Evolutionary conservation across 2,888 invertebrate genomes (phyloP).

Genomic region (Mimumesa dahlbomi): DNA sequence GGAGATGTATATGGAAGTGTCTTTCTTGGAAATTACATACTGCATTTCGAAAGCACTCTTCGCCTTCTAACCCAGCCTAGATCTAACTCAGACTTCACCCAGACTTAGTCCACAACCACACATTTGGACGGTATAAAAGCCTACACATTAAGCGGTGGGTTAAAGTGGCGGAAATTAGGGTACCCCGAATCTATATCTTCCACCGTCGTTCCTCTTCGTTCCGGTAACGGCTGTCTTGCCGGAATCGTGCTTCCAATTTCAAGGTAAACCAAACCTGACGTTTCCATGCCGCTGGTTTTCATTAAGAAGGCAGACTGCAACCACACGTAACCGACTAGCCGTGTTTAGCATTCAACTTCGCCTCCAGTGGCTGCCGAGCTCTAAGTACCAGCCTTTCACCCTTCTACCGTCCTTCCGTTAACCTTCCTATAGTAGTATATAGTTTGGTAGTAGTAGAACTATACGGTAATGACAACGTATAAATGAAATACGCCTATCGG

Average conservation of each 20-base stretch:
- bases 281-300: constrained; percentile 66
- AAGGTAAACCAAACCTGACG: constrained; percentile 64
- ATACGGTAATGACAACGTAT: constrained; percentile 21
- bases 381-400: constrained; percentile 47
- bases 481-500: constrained; percentile 17
- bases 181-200: constrained; percentile 30
- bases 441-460: no score
- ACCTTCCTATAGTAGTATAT: no score
- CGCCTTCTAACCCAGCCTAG: no score
- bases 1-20: no score
- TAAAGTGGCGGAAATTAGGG: constrained; percentile 30
- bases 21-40: no score
- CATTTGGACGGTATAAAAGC: no score
- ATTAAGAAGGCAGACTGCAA: constrained; percentile 63
- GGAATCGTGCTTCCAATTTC: constrained; percentile 60
- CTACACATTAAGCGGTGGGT: no score
- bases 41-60: no score
- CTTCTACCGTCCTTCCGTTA: constrained; percentile 49
- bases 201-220: constrained; percentile 25
- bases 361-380: constrained; percentile 30
- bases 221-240: constrained; percentile 42
- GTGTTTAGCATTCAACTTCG: constrained; percentile 65
- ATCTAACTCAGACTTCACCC: no score
- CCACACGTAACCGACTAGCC: constrained; percentile 65
- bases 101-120: no score